Evolutionary conservation across 2,888 invertebrate species (phyloP).

Genomic region (Pseudoips prasinana): DNA sequence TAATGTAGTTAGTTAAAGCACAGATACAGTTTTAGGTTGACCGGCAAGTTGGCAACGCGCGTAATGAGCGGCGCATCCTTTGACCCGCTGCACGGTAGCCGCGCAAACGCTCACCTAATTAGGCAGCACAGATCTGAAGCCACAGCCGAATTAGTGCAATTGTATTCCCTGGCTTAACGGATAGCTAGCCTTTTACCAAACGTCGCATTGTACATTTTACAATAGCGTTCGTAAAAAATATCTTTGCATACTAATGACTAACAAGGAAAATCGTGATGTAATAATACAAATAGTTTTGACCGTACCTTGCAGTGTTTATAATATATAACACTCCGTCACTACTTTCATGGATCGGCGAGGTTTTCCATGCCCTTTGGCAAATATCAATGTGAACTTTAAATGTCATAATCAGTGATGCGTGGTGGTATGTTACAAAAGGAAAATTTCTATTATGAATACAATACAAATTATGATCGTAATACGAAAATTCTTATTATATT

Average conservation of each 20-base stretch:
- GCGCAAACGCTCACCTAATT: conserved; percentile 74
- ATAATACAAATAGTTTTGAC: background rate
- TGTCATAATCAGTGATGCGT: conserved; percentile 59
- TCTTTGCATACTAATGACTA: conserved; percentile 13
- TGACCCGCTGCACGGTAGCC: conserved; percentile 65
- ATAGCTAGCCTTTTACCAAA: conserved; percentile 40
- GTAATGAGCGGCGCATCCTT: conserved; percentile 78
- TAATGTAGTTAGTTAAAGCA: conserved; percentile 52
- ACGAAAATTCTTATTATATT: no score
- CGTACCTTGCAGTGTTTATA: no score
- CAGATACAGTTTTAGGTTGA: conserved; percentile 54
- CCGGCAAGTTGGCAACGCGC: conserved; percentile 52
- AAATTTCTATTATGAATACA: no score
- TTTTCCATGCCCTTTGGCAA: conserved; percentile 45
- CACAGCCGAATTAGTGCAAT: conserved; percentile 71
- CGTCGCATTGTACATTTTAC: conserved; percentile 36
- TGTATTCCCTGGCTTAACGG: conserved; percentile 56
- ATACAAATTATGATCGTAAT: no score
- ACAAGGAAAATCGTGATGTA: conserved; percentile 3
- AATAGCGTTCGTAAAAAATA: conserved; percentile 5
- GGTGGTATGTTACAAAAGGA: conserved; percentile 8
- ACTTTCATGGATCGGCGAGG: conserved; percentile 32
- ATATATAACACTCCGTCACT: background rate
- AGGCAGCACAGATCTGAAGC: conserved; percentile 72
- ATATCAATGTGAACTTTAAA: conserved; percentile 78